Conservation (phyloP, 1,140 invertebrate species). For the Drosophila santomea region DNA sequence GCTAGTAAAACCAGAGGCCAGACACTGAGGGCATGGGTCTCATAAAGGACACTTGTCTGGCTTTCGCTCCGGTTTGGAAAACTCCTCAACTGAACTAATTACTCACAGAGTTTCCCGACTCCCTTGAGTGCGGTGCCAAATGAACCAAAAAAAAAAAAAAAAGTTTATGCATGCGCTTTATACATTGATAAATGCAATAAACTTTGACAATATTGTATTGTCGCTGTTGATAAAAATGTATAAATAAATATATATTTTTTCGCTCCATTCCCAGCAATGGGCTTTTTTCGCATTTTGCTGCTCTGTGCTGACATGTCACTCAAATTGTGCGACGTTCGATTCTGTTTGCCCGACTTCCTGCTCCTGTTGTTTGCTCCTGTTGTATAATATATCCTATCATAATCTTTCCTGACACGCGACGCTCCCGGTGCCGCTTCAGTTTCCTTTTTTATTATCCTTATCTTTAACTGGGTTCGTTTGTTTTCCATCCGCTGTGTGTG, state of each 20-base stretch:
- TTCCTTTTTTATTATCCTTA: slow-evolving; percentile 55
- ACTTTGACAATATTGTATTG: slow-evolving; percentile 70
- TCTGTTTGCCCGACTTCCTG: slow-evolving; percentile 55
- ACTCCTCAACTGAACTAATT: slow-evolving; percentile 49
- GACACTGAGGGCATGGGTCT: slow-evolving; percentile 20
- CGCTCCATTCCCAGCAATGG: slow-evolving; percentile 2
- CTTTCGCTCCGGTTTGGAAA: slow-evolving; percentile 30
- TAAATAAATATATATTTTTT: slow-evolving; percentile 44
- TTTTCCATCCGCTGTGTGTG: slow-evolving; percentile 13
- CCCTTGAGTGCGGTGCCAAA: slow-evolving; percentile 9
- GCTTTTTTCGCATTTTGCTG: slow-evolving; percentile 16
- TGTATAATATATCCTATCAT: slow-evolving; percentile 74
- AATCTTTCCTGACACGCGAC: slow-evolving; percentile 79
- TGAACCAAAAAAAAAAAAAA: neutral
- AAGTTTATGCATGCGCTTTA: neutral
- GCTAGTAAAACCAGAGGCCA: slow-evolving; percentile 19
- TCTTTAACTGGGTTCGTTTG: slow-evolving; percentile 51
- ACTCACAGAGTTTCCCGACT: slow-evolving; percentile 28
- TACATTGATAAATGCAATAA: slow-evolving; percentile 72
- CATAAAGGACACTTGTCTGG: slow-evolving; percentile 52
- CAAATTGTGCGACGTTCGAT: slow-evolving; percentile 69
- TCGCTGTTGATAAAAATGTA: slow-evolving; percentile 66
- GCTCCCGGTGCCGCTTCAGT: slow-evolving; percentile 20
- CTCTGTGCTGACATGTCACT: slow-evolving; percentile 67
- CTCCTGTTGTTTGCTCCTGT: slow-evolving; percentile 49